phyloP scores from a whole-genome alignment of 1,140 invertebrate species.

The Metopolophium dirhodum region DNA sequence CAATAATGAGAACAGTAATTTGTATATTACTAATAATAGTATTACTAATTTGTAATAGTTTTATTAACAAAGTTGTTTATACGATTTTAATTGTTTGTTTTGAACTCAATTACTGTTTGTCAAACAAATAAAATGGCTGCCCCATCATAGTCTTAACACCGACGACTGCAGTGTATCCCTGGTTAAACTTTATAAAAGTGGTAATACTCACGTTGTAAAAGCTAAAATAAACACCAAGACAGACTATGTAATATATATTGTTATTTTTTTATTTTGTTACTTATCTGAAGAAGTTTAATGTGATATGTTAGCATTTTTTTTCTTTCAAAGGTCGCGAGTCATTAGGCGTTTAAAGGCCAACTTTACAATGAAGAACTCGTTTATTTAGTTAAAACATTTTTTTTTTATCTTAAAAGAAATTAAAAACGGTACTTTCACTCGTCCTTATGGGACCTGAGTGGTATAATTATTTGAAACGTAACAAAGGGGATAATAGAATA shows the following conservation, averaged over 20 bases:
- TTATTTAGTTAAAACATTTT: constrained; percentile 31
- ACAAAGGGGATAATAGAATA: constrained; percentile 19
- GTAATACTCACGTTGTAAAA: background rate
- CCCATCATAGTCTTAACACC: background rate
- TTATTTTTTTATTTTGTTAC: background rate
- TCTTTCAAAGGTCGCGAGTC: constrained; percentile 27
- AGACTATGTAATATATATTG: background rate
- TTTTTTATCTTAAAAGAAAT: constrained; percentile 31
- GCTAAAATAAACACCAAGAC: constrained; percentile 18
- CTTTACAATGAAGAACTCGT: background rate
- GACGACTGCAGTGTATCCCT: background rate
- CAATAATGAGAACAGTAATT: background rate
- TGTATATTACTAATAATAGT: no score
- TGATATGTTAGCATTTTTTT: constrained; percentile 26
- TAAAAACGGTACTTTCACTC: constrained; percentile 27
- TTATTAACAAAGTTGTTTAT: constrained; percentile 30
- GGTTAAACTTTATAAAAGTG: constrained; percentile 27
- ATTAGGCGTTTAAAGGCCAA: constrained; percentile 49
- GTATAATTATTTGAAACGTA: constrained; percentile 23
- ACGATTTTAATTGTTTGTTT: constrained; percentile 12
- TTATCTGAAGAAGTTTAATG: background rate
- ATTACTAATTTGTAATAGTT: no score
- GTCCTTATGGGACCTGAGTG: background rate
- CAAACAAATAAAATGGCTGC: constrained; percentile 24
- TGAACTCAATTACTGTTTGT: constrained; percentile 34